These are phyloP conservation scores for Bugula neritina DNA, from an alignment of 2,888 invertebrate genomes.

Conservation along the genomic window DNA sequence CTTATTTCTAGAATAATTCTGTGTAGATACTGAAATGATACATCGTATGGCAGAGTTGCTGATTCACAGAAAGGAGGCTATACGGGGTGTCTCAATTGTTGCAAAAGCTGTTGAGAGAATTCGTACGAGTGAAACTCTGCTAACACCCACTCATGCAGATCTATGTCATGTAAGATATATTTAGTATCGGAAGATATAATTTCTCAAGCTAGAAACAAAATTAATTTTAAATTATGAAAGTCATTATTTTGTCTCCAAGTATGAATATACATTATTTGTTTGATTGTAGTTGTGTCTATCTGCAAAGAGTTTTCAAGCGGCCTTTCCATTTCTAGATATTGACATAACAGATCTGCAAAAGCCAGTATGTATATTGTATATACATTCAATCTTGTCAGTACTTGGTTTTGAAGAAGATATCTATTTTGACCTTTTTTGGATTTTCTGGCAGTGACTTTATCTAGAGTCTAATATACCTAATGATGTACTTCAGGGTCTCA, in stretches of 20 bases:
- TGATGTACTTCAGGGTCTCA: too few relatives aligned
- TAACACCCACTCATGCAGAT: constrained; percentile 90
- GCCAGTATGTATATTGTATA: too few relatives aligned
- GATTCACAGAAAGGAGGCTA: constrained; percentile 68
- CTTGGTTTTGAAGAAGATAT: too few relatives aligned
- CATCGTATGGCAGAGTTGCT: constrained; percentile 74
- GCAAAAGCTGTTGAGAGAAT: constrained; percentile 80
- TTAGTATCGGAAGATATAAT: background rate
- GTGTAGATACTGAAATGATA: constrained; percentile 79
- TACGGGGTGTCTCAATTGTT: constrained; percentile 76
- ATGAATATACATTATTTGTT: background rate
- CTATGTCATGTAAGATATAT: constrained; percentile 64
- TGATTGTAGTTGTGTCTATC: constrained; percentile 67
- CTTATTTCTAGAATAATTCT: too few relatives aligned
- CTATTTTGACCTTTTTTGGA: too few relatives aligned
- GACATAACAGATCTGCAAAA: constrained; percentile 87
- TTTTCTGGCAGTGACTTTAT: too few relatives aligned
- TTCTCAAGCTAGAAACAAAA: too few relatives aligned
- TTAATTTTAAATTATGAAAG: too few relatives aligned
- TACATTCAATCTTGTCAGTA: too few relatives aligned
- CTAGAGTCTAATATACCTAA: too few relatives aligned
- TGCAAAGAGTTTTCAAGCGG: constrained; percentile 85
- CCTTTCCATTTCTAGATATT: constrained; percentile 76
- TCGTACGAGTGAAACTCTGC: constrained; percentile 76
- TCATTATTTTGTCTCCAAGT: too few relatives aligned